These are phyloP conservation scores for Furcula furcula DNA, from an alignment of 2,888 invertebrate species.

Conservation along the genomic window DNA sequence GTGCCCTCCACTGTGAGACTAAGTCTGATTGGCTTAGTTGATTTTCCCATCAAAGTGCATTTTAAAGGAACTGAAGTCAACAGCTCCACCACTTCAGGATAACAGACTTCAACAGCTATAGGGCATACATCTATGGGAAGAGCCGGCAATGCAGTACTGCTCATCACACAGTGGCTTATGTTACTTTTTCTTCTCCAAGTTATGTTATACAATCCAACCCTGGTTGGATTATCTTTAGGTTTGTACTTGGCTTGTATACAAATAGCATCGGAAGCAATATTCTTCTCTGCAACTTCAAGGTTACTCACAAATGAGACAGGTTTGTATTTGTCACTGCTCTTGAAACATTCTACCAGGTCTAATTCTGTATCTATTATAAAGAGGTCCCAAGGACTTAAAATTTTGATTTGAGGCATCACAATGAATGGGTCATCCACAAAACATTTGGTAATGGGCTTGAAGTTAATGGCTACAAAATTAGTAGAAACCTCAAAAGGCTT, in stretches of 20 bases:
- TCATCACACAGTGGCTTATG: slow-evolving; percentile 62
- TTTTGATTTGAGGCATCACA: slow-evolving; percentile 85
- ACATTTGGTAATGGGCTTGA: slow-evolving; percentile 84
- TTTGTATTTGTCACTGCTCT: slow-evolving; percentile 51
- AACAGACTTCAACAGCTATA: slow-evolving; percentile 81
- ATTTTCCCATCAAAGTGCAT: slow-evolving; percentile 88
- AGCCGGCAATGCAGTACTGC: slow-evolving; percentile 80
- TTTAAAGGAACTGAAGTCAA: slow-evolving; percentile 86
- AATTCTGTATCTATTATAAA: slow-evolving; percentile 84
- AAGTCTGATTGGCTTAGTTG: slow-evolving; percentile 86
- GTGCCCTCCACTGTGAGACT: slow-evolving; percentile 89
- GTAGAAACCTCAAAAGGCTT: slow-evolving; percentile 87
- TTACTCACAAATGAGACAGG: slow-evolving; percentile 60
- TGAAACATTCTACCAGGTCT: slow-evolving; percentile 80
- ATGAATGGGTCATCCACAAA: slow-evolving; percentile 86
- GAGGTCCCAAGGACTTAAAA: slow-evolving; percentile 87
- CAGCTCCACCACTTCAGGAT: slow-evolving; percentile 89
- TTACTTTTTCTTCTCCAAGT: slow-evolving; percentile 64
- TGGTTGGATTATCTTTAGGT: slow-evolving; percentile 63
- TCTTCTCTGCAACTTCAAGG: slow-evolving; percentile 63
- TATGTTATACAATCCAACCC: slow-evolving; percentile 73
- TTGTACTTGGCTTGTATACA: slow-evolving; percentile 66
- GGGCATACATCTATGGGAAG: slow-evolving; percentile 83
- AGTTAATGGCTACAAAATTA: slow-evolving; percentile 84
- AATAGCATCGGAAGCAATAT: slow-evolving; percentile 68